Percentiles rank a stretch among this genome's conserved stretches.
Evolutionary conservation across 1,140 invertebrate genomes (phyloP).

Genomic region (Meteorus sp.): DNA sequence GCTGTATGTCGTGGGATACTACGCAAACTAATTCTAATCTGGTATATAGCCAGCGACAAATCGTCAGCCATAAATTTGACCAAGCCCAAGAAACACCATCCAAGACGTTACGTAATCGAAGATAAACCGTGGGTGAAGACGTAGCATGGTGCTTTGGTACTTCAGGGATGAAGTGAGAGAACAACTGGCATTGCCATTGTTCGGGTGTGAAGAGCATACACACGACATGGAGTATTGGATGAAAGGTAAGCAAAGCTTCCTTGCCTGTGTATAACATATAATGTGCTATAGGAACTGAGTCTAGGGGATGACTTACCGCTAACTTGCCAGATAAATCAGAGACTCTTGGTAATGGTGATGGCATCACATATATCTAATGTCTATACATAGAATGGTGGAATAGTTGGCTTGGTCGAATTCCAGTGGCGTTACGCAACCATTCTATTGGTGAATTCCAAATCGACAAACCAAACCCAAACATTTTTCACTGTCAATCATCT

Average conservation of each 20-base stretch:
- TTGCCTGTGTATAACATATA: too few species aligned
- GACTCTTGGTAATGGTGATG: constrained; percentile 32
- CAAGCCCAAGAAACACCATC: constrained; percentile 40
- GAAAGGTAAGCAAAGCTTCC: not conserved
- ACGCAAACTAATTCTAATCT: constrained; percentile 54
- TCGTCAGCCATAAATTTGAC: constrained; percentile 55
- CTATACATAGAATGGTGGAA: too few species aligned
- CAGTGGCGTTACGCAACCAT: too few species aligned
- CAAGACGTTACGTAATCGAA: constrained; percentile 51
- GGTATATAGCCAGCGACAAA: constrained; percentile 51
- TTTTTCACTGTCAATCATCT: too few species aligned
- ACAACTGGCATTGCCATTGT: too few species aligned
- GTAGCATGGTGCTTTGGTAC: too few species aligned
- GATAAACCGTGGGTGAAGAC: constrained; percentile 48
- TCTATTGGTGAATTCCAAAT: too few species aligned
- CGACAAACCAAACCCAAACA: too few species aligned
- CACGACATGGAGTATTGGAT: constrained; percentile 16
- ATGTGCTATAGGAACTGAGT: constrained; percentile 23
- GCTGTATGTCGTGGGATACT: constrained; percentile 29
- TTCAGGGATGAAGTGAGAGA: too few species aligned
- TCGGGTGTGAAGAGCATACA: constrained; percentile 39
- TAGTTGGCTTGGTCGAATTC: too few species aligned
- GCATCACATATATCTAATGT: too few species aligned
- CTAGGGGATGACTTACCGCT: constrained; percentile 37
- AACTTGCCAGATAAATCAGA: constrained; percentile 45